A percentile compares a stretch with the other conserved stretches of the same genome.
phyloP scores from a whole-genome alignment of 1,140 invertebrate species.

The Tetranychus cinnabarinus region DNA sequence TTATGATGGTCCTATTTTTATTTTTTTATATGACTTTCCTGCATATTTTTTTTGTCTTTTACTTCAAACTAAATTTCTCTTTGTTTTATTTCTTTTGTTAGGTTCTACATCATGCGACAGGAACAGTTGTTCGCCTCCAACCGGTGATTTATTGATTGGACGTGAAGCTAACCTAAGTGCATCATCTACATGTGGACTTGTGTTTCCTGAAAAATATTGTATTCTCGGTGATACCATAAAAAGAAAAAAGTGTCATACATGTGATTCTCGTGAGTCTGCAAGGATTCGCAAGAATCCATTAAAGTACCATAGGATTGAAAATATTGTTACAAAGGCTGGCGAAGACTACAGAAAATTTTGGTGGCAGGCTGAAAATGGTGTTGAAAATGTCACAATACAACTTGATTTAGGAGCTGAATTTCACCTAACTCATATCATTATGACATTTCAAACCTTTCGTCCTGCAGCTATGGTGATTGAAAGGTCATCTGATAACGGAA shows the following conservation, averaged over 20 bases:
- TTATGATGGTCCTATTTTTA: no score
- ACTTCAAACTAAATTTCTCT: neutral
- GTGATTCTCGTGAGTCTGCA: conserved; percentile 43
- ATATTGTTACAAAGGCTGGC: conserved; percentile 1
- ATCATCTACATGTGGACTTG: conserved; percentile 79
- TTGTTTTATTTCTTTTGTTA: neutral
- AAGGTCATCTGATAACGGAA: conserved; percentile 72
- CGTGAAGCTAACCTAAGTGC: conserved; percentile 55
- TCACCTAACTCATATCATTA: conserved; percentile 91
- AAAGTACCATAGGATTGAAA: conserved; percentile 36
- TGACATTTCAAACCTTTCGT: conserved; percentile 81
- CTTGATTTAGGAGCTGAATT: conserved; percentile 85
- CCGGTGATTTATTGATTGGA: conserved; percentile 89
- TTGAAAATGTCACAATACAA: conserved; percentile 67
- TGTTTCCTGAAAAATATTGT: conserved; percentile 51
- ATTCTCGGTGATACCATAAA: conserved; percentile 90
- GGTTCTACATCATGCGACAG: neutral
- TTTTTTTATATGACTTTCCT: no score
- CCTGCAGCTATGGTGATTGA: conserved; percentile 90
- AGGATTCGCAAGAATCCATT: conserved; percentile 11
- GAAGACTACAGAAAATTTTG: conserved; percentile 34
- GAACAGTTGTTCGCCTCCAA: conserved; percentile 81
- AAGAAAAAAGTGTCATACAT: conserved; percentile 85
- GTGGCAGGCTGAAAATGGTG: conserved; percentile 91
- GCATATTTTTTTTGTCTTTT: no score